These are phyloP conservation scores for Streptopelia turtur DNA, from an alignment of 2,797 vertebrate genomes.

Conservation along the genomic window DNA sequence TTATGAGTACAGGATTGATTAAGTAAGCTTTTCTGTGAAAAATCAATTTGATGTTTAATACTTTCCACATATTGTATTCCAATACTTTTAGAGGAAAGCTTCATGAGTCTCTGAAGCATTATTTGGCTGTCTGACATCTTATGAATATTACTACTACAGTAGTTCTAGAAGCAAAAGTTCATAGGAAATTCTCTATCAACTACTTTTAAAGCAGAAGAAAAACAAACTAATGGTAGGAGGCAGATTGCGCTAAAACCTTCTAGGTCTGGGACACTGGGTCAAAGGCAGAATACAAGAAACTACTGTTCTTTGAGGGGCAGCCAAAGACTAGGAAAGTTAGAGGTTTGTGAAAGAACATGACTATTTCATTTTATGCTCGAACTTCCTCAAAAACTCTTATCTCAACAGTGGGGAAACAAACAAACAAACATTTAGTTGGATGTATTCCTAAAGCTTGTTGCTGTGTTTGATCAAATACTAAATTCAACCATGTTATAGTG, in stretches of 20 bases:
- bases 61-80: not conserved
- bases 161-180: not conserved
- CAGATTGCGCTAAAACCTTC: not conserved
- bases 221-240: not conserved
- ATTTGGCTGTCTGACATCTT: slow-evolving; percentile 4
- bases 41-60: not conserved
- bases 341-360: not conserved
- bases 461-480: not conserved
- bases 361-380: not conserved
- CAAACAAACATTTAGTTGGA: not conserved
- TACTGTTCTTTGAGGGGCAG: not conserved
- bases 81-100: not conserved
- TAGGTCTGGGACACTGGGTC: not conserved
- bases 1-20: not conserved
- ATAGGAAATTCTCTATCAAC: not conserved
- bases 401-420: not conserved
- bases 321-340: not conserved
- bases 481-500: not conserved
- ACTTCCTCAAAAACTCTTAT: not conserved
- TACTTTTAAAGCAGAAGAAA: not conserved
- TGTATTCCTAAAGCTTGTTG: not conserved
- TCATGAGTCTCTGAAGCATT: not conserved
- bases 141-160: not conserved
- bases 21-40: slow-evolving; percentile 1
- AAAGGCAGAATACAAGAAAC: not conserved